A percentile compares a stretch with the other conserved stretches of the same genome.
phyloP scores from a whole-genome alignment of 2,113 vertebrate species.

The Cyrtonyx montezumae region DNA sequence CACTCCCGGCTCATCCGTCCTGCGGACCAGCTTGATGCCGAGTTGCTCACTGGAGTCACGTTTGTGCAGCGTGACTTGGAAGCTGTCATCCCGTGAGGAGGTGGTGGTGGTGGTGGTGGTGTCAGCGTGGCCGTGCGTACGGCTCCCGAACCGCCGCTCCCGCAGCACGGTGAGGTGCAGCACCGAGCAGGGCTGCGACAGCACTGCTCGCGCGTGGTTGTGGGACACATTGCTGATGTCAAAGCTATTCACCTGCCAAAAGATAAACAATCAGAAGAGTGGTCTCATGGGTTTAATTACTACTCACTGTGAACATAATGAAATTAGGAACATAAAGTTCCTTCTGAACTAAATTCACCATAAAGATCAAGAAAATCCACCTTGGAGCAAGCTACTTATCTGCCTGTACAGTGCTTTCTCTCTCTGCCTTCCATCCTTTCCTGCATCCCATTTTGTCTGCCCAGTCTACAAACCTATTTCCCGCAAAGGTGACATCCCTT shows the following conservation, averaged over 20 bases:
- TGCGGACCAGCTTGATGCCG: conserved; percentile 95
- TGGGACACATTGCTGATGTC: conserved; percentile 97
- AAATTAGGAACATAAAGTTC: not conserved
- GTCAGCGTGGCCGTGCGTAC: conserved; percentile 74
- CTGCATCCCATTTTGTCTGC: not conserved
- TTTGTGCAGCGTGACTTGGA: conserved; percentile 92
- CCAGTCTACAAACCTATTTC: not conserved
- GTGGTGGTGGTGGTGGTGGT: not conserved
- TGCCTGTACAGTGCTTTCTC: not conserved
- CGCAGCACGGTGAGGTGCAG: conserved; percentile 93
- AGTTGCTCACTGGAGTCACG: conserved; percentile 93
- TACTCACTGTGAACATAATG: not conserved
- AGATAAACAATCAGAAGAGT: fast-evolving
- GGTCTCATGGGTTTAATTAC: fast-evolving
- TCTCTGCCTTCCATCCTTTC: not conserved
- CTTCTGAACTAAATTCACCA: not conserved
- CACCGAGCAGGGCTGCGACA: conserved; percentile 89
- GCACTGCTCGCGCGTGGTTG: conserved; percentile 89
- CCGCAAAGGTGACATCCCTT: not conserved
- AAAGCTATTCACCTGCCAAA: conserved; percentile 90
- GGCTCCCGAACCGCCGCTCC: conserved; percentile 89
- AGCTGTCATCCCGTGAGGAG: conserved; percentile 83
- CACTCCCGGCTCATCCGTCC: conserved; percentile 93
- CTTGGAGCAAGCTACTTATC: not conserved
- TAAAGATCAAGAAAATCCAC: not conserved